Base-by-base conservation (phyloP, 2,888 invertebrate species). In the Drosophila longiperda region DNA sequence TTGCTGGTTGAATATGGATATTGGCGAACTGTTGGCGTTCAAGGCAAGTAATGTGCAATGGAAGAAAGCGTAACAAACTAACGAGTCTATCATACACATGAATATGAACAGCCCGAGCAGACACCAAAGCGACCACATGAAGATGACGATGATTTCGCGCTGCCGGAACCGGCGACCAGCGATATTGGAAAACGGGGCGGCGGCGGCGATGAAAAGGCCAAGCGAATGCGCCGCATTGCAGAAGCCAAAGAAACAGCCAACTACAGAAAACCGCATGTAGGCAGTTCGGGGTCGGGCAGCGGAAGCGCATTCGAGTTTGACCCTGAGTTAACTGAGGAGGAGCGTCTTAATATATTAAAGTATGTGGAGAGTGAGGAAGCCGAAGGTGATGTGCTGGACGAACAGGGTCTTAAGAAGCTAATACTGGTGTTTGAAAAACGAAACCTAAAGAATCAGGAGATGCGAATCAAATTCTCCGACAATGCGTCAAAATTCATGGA, bases 401-500 rank as follows among this genome's bases (percentile, higher is more conserved):
- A 99, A 81, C 95, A 95, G 33, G 95, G 96, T 15, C 94, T 99
- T 11, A 99, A 99, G 91, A 96, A 97, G 91, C 95, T 99, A 91
- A 95, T 99, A 29, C 94, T 99, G 17, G 95, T 97, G 74, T 98
- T 99, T 94, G 99, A 99, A 91, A 99, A 99, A 92, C 95, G 97
- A 90, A 97, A 97, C 57, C 94, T 98, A 11, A 97, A 96, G 91
- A 99, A 99, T 92, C 97, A 99, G 92, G 99, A 99, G 93, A 97
- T 99, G 97, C 95, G 99, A 77, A 99, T 99, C 17, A 99, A 99
- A 93, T 99, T 98, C 93, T 97, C 99, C 0, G 99, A 99, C 91
- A 96, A 96, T 89, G 98, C 99, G 9, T 98, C 99, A 92, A 99
- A 99, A 94, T 99, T 99, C 92, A 99, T 99, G 96, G 97, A 99